Percentiles rank a stretch among this genome's conserved stretches.
phyloP scores from a whole-genome alignment of 2,888 invertebrate genomes.

The Deilephila elpenor region DNA sequence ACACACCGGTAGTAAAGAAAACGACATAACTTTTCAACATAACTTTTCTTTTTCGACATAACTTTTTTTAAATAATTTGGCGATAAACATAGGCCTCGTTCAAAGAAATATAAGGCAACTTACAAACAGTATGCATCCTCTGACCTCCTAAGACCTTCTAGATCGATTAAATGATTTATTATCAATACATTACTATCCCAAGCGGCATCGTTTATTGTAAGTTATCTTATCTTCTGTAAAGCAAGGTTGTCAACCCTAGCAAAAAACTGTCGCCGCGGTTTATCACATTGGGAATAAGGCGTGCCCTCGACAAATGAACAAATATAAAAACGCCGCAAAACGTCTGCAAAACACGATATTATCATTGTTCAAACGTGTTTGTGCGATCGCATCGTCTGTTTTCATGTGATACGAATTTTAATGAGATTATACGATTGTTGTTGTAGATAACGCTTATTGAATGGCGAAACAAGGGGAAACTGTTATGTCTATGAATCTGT shows the following conservation, averaged over 20 bases:
- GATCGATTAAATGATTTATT: too few relatives aligned
- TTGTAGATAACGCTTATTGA: neutral
- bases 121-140: too few relatives aligned
- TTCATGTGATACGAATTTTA: slow-evolving; percentile 17
- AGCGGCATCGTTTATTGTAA: neutral
- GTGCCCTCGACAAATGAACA: neutral
- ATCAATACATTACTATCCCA: too few relatives aligned
- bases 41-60: too few relatives aligned
- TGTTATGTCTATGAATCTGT: neutral
- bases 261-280: neutral
- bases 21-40: too few relatives aligned
- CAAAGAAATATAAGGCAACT: too few relatives aligned
- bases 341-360: slow-evolving; percentile 4
- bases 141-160: too few relatives aligned
- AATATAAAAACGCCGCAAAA: neutral
- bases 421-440: slow-evolving; percentile 22
- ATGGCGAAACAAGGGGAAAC: slow-evolving; percentile 7
- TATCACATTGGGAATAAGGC: neutral
- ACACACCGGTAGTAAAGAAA: too few relatives aligned
- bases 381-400: neutral
- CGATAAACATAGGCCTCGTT: too few relatives aligned
- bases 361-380: neutral
- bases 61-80: too few relatives aligned
- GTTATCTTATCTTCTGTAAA: neutral
- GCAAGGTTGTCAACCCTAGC: neutral